Base-by-base conservation (phyloP, 1,140 invertebrate species). In the Micrasema longulum region DNA sequence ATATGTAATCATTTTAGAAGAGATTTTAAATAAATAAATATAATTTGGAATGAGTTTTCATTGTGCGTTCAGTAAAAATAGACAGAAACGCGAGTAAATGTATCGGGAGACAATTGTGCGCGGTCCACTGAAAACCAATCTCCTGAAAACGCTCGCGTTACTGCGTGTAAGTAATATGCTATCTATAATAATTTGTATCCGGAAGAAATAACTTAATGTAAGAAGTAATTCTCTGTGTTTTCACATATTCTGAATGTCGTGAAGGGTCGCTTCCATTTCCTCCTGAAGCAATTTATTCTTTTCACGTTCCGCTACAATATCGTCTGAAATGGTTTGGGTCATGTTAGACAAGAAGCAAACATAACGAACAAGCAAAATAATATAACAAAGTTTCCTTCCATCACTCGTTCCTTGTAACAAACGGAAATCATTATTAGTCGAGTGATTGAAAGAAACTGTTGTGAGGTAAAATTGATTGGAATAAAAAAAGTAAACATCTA, bases 221-320 rank as follows among this genome's bases (percentile, higher is more conserved):
- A 22, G 35, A 52, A 52, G 18, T 16, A 26, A 50, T 62, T 63
- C 47, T 70, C 45, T 60, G 23, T 22, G 43, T 53, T 82, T 90
- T 92, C 95, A 98, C 95, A 98, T 97, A 87, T 97, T 98, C 89
- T 98, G 96, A 87, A 99, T 97, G 88, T 99, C 97, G 90, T 98
- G 95, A 87, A 99, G 92, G 80, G 97, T 99, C 80, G 94, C 92
- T 87, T 99, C 97, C 94, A 99, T 98, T 86, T 99, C 98, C 84
- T 97, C 95, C 85, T 97, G 93, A 79, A 99, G 91, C 83, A 94
- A 87, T 91, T 96, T 97, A 89, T 96, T 97, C 90, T 96, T 96
- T 87, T 95, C 94, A 88, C 95, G 95, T 89, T 97, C 96, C 80
- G 90, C 88, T 83, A 96, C 88, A 82, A 99, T 90, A 87, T 99